A percentile compares a stretch with the other conserved stretches of the same genome.
Evolutionary conservation across 2,113 vertebrate genomes (phyloP).

Genomic region (Seriola dumerili): DNA sequence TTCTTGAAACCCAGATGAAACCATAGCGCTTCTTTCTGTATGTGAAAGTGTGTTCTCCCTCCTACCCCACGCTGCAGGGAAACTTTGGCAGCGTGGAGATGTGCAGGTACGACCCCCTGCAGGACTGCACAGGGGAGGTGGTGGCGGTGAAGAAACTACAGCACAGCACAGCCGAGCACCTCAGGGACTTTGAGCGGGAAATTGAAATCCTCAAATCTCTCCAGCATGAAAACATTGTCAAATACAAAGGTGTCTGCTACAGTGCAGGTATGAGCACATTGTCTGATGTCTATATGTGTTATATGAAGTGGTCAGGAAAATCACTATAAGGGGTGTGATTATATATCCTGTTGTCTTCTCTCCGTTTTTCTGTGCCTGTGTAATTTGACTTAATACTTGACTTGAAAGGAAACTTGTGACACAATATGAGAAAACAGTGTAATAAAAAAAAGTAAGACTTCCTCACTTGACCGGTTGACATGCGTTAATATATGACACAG

Average conservation of each 20-base stretch:
- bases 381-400: neutral
- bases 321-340: neutral
- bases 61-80: slow-evolving; percentile 81
- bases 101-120: slow-evolving; percentile 96
- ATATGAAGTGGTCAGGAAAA: too few relatives aligned
- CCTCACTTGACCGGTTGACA: neutral
- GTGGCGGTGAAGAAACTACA: slow-evolving; percentile 98
- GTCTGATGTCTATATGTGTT: neutral
- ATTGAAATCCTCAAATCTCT: slow-evolving; percentile 98
- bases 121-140: slow-evolving; percentile 97
- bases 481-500: neutral
- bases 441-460: neutral
- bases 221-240: slow-evolving; percentile 98
- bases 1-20: neutral
- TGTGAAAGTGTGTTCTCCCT: neutral
- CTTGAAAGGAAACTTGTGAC: neutral
- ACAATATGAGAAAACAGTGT: neutral
- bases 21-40: neutral
- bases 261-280: slow-evolving; percentile 88
- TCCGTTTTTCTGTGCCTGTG: neutral
- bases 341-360: neutral
- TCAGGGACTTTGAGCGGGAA: slow-evolving; percentile 96
- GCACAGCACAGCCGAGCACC: slow-evolving; percentile 95
- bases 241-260: slow-evolving; percentile 98
- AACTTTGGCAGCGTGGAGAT: slow-evolving; percentile 99